A percentile compares a stretch with the other conserved stretches of the same genome.
phyloP scores from a whole-genome alignment of 2,888 invertebrate species.

The Drosophila picticornis region DNA sequence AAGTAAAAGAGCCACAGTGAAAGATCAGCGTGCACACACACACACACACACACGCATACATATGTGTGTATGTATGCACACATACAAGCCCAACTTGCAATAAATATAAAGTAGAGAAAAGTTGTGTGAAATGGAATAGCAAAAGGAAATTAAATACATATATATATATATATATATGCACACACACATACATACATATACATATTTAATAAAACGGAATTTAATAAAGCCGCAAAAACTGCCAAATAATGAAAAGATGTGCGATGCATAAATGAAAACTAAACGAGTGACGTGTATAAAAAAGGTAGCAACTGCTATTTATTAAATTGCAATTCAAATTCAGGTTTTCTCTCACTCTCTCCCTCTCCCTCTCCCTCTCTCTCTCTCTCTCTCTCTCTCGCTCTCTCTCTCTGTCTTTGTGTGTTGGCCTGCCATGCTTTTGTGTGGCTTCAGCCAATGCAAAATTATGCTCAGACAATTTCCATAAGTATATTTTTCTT shows the following conservation, averaged over 20 bases:
- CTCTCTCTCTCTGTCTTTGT: constrained; percentile 4
- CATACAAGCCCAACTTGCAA: constrained; percentile 42
- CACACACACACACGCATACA: background rate
- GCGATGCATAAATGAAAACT: constrained; percentile 68
- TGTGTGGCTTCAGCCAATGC: constrained; percentile 63
- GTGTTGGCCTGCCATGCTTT: constrained; percentile 30
- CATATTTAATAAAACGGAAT: constrained; percentile 52
- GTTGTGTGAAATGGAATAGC: constrained; percentile 62
- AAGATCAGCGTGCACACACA: constrained; percentile 62
- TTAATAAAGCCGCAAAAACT: constrained; percentile 67
- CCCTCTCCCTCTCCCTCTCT: constrained; percentile 3
- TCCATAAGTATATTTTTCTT: background rate
- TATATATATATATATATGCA: background rate
- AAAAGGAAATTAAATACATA: constrained; percentile 48
- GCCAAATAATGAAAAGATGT: constrained; percentile 59
- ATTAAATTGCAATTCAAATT: constrained; percentile 73
- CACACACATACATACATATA: constrained; percentile 2
- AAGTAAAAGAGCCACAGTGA: constrained; percentile 74
- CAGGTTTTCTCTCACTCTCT: constrained; percentile 49
- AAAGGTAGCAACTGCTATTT: constrained; percentile 69
- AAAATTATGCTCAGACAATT: constrained; percentile 15
- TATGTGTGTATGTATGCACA: constrained; percentile 11
- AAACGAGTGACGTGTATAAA: constrained; percentile 65
- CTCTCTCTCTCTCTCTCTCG: constrained; percentile 1
- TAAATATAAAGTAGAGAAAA: constrained; percentile 73